A percentile compares a stretch with the other conserved stretches of the same genome.
Evolutionary conservation across 2,888 invertebrate genomes (phyloP).

Genomic region (Argyresthia albistria): DNA sequence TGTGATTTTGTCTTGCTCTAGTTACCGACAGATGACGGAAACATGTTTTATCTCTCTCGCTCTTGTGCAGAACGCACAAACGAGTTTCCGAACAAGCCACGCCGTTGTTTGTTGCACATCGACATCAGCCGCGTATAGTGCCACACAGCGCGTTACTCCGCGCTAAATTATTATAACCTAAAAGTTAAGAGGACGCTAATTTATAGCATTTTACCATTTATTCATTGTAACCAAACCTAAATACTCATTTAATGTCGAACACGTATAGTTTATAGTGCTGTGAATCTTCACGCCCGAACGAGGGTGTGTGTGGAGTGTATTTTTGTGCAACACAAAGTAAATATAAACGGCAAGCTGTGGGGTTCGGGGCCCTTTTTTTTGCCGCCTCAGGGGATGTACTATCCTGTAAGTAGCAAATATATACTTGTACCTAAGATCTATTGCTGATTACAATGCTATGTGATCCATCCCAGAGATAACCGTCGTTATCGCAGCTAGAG

Average conservation of each 20-base stretch:
- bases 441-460: neutral
- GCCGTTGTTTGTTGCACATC: constrained; percentile 43
- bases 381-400: constrained; percentile 97
- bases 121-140: constrained; percentile 65
- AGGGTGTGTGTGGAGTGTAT: constrained; percentile 66
- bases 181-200: constrained; percentile 48
- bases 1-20: constrained; percentile 16
- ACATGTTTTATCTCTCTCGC: constrained; percentile 34
- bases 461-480: constrained; percentile 3
- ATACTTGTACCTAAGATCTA: neutral
- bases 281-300: constrained; percentile 51
- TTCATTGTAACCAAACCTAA: constrained; percentile 24
- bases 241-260: constrained; percentile 66
- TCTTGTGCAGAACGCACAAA: constrained; percentile 12
- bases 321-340: constrained; percentile 73
- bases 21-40: constrained; percentile 25
- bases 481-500: neutral
- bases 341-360: constrained; percentile 95
- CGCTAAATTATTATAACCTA: constrained; percentile 65
- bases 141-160: constrained; percentile 62
- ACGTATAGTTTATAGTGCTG: constrained; percentile 62
- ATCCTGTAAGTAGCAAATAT: constrained; percentile 84
- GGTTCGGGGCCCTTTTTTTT: constrained; percentile 96
- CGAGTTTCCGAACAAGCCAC: constrained; percentile 12
- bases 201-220: constrained; percentile 31